Conservation (phyloP, 2,888 invertebrate genomes). For the Peribatodes rhomboidaria region DNA sequence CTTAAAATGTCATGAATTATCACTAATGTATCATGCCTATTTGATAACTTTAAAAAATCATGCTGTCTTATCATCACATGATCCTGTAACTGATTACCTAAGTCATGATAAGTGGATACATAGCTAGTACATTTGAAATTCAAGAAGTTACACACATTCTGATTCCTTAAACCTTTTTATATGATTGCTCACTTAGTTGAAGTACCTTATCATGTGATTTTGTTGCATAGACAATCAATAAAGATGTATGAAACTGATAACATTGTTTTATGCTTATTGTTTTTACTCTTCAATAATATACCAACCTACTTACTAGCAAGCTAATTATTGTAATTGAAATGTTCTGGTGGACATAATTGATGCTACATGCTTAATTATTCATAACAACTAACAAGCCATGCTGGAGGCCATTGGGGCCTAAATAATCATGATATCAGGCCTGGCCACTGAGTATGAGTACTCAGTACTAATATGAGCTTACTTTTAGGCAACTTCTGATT, state of each 20-base stretch:
- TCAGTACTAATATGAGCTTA: too few relatives aligned
- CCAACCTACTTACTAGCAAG: background rate
- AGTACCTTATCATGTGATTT: slow-evolving; percentile 29
- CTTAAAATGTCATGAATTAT: background rate
- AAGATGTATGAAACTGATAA: background rate
- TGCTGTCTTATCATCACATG: slow-evolving; percentile 19
- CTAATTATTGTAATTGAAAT: too few relatives aligned
- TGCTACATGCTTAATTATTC: background rate
- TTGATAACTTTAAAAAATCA: slow-evolving; percentile 9
- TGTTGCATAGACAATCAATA: slow-evolving; percentile 13
- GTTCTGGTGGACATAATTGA: background rate
- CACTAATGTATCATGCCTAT: background rate
- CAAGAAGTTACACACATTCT: background rate
- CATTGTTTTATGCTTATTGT: background rate
- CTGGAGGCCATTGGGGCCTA: too few relatives aligned
- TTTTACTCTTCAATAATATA: background rate
- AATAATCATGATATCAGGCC: too few relatives aligned
- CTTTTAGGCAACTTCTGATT: too few relatives aligned
- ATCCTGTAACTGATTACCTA: slow-evolving; percentile 13
- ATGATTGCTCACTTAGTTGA: background rate
- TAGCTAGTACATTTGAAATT: background rate
- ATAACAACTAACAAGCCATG: too few relatives aligned
- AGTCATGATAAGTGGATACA: slow-evolving; percentile 1
- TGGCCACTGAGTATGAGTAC: too few relatives aligned
- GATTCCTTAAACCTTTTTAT: background rate